Conservation (phyloP, 2,797 vertebrate genomes). For the Eleutherodactylus coqui region DNA sequence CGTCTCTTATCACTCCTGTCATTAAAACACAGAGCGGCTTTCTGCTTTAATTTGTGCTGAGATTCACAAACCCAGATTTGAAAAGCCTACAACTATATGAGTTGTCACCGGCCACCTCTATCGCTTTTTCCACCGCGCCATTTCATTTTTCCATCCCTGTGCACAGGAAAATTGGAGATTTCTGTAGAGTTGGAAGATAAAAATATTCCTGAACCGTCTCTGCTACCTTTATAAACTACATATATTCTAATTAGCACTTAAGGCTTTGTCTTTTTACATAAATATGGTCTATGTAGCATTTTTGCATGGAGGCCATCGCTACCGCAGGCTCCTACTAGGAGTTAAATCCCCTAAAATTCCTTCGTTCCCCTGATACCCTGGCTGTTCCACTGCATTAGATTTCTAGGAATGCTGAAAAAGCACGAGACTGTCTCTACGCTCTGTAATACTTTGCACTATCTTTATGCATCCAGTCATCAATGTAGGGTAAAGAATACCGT, state of each 20-base stretch:
- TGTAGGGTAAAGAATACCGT: constrained; percentile 24
- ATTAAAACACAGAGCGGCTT: constrained; percentile 71
- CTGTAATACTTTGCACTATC: constrained; percentile 29
- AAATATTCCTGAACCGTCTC: constrained; percentile 71
- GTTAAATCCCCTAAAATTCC: constrained; percentile 74
- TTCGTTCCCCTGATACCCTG: constrained; percentile 74
- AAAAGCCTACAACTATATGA: constrained; percentile 67
- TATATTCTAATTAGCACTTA: constrained; percentile 41
- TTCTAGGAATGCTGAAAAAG: constrained; percentile 73
- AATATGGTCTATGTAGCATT: constrained; percentile 66
- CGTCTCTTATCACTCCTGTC: constrained; percentile 85
- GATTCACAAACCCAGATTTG: constrained; percentile 60
- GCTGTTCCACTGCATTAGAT: constrained; percentile 72
- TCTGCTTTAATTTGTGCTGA: constrained; percentile 68
- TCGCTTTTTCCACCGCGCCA: constrained; percentile 60
- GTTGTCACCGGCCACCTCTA: constrained; percentile 62
- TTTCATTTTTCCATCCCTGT: constrained; percentile 79
- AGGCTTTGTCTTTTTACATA: constrained; percentile 71
- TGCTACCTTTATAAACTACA: constrained; percentile 52
- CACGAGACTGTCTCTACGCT: constrained; percentile 22
- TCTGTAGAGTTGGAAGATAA: constrained; percentile 78
- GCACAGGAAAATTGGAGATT: constrained; percentile 78
- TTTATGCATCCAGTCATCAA: constrained; percentile 38
- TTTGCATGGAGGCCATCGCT: constrained; percentile 75
- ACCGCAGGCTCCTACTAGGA: constrained; percentile 73